Evolutionary conservation across 1,140 invertebrate species (phyloP), one percentile per base, ranked within the genome.

Genomic region (Lepidurus apus): DNA sequence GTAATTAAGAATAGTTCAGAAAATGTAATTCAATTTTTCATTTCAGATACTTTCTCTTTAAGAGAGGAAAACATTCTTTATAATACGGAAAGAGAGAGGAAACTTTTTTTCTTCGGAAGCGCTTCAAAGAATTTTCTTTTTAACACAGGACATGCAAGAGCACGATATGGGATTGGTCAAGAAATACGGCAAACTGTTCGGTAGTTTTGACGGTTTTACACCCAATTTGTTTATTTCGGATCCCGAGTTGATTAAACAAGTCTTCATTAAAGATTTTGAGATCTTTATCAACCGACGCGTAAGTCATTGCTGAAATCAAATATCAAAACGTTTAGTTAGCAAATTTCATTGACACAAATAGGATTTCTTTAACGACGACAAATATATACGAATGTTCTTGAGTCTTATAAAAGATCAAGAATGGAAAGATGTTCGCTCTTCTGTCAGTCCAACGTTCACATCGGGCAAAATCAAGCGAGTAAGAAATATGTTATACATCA

Each of bases 381-480:
- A 77, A 77, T 44, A 78, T 9, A 43, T 80, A 42, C 79, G 79
- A 11, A 77, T 73, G 42, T 79, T 80, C 43, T 2, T 80, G 26
- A 53, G 13, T 24, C 65, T 80, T n/a, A 73, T 75, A 10, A 26
- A 77, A 42, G 84, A 83, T 2, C 65, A 88, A 76, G 85, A 87
- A 81, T 89, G 88, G 88, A 86, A 86, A 34, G 85, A 88, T 76
- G 88, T 89, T 86, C 82, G 88, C 1, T 85, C 86, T 0, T 87
- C 87, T 0, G 79, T 90, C 6, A 88, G 87, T 43, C 89, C 89
- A 2, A 86, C 87, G 0, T 90, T 90, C 80, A 90, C 89, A 0
- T 77, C 79, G 7, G 79, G 79, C n/a, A 80, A 80, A 43, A 80
- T 80, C 43, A 80, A 80, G 42, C 75, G 76, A 13, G 76, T 77